Evolutionary conservation across 2,797 vertebrate species (phyloP).

Genomic region (Rhabdomys pumilio): DNA sequence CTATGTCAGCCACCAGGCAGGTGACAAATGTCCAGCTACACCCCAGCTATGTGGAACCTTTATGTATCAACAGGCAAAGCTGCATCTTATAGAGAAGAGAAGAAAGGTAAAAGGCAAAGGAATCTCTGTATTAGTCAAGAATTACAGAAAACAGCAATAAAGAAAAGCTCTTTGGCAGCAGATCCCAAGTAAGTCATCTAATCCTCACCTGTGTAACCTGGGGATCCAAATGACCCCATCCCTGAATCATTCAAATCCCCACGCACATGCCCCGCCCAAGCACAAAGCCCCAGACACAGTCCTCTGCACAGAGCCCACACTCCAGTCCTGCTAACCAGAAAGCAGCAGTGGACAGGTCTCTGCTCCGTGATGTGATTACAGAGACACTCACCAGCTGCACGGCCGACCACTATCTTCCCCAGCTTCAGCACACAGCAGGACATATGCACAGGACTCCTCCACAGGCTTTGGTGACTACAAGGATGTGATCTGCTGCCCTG

Average conservation of each 20-base stretch:
- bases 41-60: background rate
- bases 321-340: background rate
- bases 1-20: background rate
- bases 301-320: background rate
- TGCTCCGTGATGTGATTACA: background rate
- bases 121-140: conserved; percentile 29
- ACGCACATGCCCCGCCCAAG: background rate
- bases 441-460: background rate
- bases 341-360: background rate
- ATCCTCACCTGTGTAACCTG: background rate
- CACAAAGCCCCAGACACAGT: background rate
- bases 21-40: background rate
- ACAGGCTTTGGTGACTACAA: background rate
- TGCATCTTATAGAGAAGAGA: background rate
- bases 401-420: background rate
- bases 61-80: conserved; percentile 12
- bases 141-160: conserved; percentile 52
- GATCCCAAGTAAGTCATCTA: background rate
- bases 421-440: background rate
- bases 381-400: background rate
- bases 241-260: conserved; percentile 10
- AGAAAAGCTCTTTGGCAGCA: background rate
- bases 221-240: background rate
- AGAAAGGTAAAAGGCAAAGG: background rate
- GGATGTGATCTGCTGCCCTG: background rate